These are phyloP conservation scores for Thamnophis elegans DNA, from an alignment of 2,797 vertebrate genomes.

Conservation along the genomic window DNA sequence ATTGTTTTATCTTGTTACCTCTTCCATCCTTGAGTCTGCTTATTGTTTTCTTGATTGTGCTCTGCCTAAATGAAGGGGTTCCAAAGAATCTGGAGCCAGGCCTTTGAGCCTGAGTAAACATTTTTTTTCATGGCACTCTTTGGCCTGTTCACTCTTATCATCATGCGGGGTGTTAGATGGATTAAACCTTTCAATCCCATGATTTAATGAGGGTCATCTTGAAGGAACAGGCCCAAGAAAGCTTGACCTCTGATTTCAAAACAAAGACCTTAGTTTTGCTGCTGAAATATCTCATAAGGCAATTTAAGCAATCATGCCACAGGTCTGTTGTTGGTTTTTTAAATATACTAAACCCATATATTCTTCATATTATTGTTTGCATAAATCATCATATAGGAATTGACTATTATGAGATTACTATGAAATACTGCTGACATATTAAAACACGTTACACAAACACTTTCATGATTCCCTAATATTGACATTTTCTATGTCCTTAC, in stretches of 20 bases:
- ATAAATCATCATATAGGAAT: neutral
- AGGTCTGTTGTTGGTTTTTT: neutral
- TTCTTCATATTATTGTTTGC: neutral
- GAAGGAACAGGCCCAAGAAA: neutral
- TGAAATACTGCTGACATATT: neutral
- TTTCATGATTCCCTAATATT: neutral
- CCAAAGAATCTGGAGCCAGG: slow-evolving; percentile 5
- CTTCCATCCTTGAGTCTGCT: neutral
- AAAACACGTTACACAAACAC: neutral
- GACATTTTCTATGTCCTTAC: neutral
- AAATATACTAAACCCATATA: neutral
- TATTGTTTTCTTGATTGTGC: neutral
- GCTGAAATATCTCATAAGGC: neutral
- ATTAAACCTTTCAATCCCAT: slow-evolving; percentile 1
- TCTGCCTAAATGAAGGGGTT: neutral
- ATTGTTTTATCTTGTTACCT: neutral
- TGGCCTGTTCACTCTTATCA: slow-evolving; percentile 12
- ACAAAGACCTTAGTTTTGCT: neutral
- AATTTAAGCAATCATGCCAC: neutral
- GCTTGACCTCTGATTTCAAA: slow-evolving; percentile 18
- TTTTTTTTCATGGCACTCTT: slow-evolving; percentile 4
- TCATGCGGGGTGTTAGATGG: neutral
- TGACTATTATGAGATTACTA: neutral
- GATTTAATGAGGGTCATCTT: slow-evolving; percentile 25
- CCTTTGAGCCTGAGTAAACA: slow-evolving; percentile 5